These are phyloP conservation scores for Ligdia adustata DNA, from an alignment of 2,888 invertebrate genomes.

Conservation along the genomic window DNA sequence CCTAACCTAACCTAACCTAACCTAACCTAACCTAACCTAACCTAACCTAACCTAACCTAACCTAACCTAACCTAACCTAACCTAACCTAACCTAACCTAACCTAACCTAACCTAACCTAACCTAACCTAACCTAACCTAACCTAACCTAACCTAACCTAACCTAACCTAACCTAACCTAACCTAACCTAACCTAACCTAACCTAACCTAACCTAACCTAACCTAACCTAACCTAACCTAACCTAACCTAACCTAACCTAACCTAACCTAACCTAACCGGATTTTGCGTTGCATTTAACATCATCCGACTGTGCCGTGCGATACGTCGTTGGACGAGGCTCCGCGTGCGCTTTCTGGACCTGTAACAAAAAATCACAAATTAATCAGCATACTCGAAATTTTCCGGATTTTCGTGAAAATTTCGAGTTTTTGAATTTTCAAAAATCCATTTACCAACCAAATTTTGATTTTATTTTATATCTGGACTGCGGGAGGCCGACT, in stretches of 20 bases:
- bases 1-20: constrained; percentile 25
- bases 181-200: constrained; percentile 21
- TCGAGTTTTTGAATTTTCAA: too few relatives aligned
- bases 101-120: constrained; percentile 18
- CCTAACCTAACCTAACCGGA: constrained; percentile 27
- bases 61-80: constrained; percentile 21
- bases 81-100: constrained; percentile 21
- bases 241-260: constrained; percentile 24
- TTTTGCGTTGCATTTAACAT: too few relatives aligned
- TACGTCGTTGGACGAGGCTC: too few relatives aligned
- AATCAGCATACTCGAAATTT: too few relatives aligned
- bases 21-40: constrained; percentile 20
- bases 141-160: constrained; percentile 17
- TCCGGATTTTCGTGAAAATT: too few relatives aligned
- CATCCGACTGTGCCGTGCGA: too few relatives aligned
- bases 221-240: constrained; percentile 24
- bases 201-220: constrained; percentile 20
- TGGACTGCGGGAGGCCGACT: too few relatives aligned
- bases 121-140: constrained; percentile 21
- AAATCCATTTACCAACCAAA: too few relatives aligned
- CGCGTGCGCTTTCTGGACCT: too few relatives aligned
- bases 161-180: constrained; percentile 20
- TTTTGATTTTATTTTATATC: too few relatives aligned
- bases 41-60: constrained; percentile 17
- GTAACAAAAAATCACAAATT: too few relatives aligned